Evolutionary conservation across 2,888 invertebrate species (phyloP), one percentile per base, ranked within the genome.

Genomic region (Serripes groenlandicus): DNA sequence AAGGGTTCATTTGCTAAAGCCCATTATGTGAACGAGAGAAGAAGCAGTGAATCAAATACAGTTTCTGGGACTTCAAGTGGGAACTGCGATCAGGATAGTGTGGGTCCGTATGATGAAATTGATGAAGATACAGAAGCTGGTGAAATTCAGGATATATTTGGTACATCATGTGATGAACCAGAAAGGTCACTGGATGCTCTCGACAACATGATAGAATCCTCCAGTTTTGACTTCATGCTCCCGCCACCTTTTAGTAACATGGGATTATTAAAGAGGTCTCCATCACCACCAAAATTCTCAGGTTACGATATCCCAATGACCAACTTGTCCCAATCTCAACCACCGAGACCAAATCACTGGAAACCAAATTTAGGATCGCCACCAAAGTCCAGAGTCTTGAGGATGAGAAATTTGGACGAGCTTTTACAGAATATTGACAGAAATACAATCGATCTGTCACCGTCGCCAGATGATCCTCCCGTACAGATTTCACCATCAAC

Each of bases 391-490:
- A 85, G 89, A 69, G 90, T 91, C 11, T 85, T 92, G 21, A 79
- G 91, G 49, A 90, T 92, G 81, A 88, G 89, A 74, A 92, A 92
- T 79, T 83, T 92, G 34, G 89, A 90, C 71, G 91, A 92, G 64
- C 78, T 91, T 49, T 89, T 92, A 76, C 87, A 90, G 37, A 88
- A 90, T 66, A 89, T 91, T 62, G 92, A 91, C 72, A 81, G 90
- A 52, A 90, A 91, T 73, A 92, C 91, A 18, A 91, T 93, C 54
- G 92, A 93, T 75, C 81, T 93, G 71, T 93, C 92, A 21, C 92
- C 92, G 0, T 92, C 92, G 1, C 92, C 92, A 0, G 92, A 93
- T 80, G 92, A 92, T 56, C 90, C 90, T 7, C 90, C 90, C 3
- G 87, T 90, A 56, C 91, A 91, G 74, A 89, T 93, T 37, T 92